Evolutionary conservation across 2,113 vertebrate genomes (phyloP), one percentile per base, ranked within the genome.

Genomic region (Tringa solitaria): DNA sequence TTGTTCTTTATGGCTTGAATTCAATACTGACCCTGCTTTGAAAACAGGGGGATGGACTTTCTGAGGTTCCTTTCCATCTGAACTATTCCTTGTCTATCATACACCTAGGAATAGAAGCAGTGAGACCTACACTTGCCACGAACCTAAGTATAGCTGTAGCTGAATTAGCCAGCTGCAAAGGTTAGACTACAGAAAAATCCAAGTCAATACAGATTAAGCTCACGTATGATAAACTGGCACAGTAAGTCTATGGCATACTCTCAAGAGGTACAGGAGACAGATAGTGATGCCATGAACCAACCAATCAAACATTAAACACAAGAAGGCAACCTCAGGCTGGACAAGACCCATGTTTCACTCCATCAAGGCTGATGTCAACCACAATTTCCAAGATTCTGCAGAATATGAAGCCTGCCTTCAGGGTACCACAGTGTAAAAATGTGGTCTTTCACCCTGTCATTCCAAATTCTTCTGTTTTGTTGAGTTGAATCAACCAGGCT

Each of bases 381-480:
- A 46, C 41, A 50, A 20, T 78, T 87, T 61, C 35, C 64, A 89
- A 60, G 56, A 54, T 89, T 84, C 24, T 65, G 22, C 48, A 84
- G 74, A 75, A 45, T 73, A 57, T 67, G 24, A 72, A 82, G 32
- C 22, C 51, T 84, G 74, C 53, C 73, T 72, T 72, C 73, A 61
- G 45, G 37, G 73, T 27, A 74, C 16, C 68, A 39, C 41, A 54
- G 87, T 41, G 32, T 39, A 96, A 33, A 54, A 87, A 59, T 54
- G 76, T 68, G 84, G 67, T 72, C 69, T 57, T 79, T 91, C 48
- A 33, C 53, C 57, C 77, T 91, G 77, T 21, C 91, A 37, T 60
- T 60, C 43, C 91, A 79, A 82, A 96, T 95, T 45, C 70, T 87
- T 87, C 81, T 84, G 19, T 82, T 89, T 37, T 69, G 43, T 0